These are phyloP conservation scores for Chymomyza procnemis DNA, from an alignment of 2,888 invertebrate genomes.

Conservation along the genomic window DNA sequence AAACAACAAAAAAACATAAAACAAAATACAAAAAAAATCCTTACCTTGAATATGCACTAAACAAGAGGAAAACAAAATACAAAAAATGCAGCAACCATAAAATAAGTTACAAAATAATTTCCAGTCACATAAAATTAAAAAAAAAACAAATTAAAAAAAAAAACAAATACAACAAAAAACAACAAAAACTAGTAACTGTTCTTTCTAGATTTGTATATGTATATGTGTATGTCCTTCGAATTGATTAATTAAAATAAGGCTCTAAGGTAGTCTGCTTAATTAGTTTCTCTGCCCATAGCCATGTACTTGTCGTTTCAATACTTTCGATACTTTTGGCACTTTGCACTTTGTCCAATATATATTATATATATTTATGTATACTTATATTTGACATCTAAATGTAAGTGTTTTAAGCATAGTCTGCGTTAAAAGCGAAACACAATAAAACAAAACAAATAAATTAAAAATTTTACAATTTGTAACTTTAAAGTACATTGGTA, in stretches of 20 bases:
- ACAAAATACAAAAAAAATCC: slow-evolving; percentile 29
- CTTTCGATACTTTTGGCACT: slow-evolving; percentile 6
- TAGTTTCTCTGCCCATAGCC: neutral
- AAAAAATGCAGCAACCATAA: slow-evolving; percentile 53
- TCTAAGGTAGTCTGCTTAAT: neutral
- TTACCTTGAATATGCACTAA: slow-evolving; percentile 67
- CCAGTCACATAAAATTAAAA: slow-evolving; percentile 49
- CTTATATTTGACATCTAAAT: slow-evolving; percentile 37
- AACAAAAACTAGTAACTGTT: slow-evolving; percentile 54
- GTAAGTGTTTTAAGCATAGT: slow-evolving; percentile 57
- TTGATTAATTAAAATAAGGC: neutral
- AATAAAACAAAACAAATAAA: neutral
- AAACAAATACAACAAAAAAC: slow-evolving; percentile 34
- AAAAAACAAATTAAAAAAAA: slow-evolving; percentile 35
- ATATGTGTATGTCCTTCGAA: slow-evolving; percentile 19
- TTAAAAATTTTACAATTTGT: neutral
- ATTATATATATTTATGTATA: no score
- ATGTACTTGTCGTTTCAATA: neutral
- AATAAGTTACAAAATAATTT: slow-evolving; percentile 63
- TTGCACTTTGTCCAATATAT: slow-evolving; percentile 17
- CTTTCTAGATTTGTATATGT: slow-evolving; percentile 66
- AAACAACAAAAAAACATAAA: slow-evolving; percentile 21
- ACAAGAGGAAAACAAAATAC: slow-evolving; percentile 33
- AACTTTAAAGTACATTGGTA: neutral
- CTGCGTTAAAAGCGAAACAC: slow-evolving; percentile 3